Base-by-base conservation (phyloP, 2,888 invertebrate species). In the Himalopsyche japonica region DNA sequence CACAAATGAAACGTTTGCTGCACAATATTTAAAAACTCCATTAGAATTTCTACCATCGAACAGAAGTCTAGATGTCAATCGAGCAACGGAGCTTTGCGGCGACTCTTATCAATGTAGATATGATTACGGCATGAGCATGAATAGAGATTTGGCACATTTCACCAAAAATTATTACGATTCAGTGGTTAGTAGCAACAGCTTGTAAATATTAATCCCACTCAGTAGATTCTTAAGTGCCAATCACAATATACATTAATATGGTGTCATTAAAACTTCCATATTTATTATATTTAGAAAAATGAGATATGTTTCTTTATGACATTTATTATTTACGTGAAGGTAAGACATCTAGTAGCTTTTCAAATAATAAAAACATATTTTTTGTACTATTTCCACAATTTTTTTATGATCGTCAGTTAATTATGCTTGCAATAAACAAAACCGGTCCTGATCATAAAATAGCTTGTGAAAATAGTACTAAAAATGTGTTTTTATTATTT, bases 71-170 rank as follows among this genome's bases (percentile, higher is more conserved):
- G 95, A 96, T 87, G 92, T 95, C 47, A 90, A 91, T 0, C 91
- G 93, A 79, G 96, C 97, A 0, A 91, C 93, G 77, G 94, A 95
- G 80, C 90, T 96, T 15, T 98, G 98, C 88, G 95, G 96, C 79
- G 95, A 95, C 82, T 95, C 95, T 0, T 96, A 96, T 89, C 97
- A 97, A 89, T 98, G 98, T 90, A 94, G 95, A 88, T 98, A 95
- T 89, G 98, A 98, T 89, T 98, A 95, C 89, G 95, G 96, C 0
- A 95, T 97, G 93, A 96, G 97, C 0, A 91, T 97, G 1, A 95
- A 97, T 89, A 92, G 96, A 87, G 97, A 97, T 88, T 93, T 97
- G 92, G 98, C 98, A 0, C 96, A 96, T 89, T 97, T 95, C 88
- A 97, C 98, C 0, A 95, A 95, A 89, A 96, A 96, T 89, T 98